These are phyloP conservation scores for Cyprinodon diabolis DNA, from an alignment of 2,797 vertebrate genomes.

Conservation along the genomic window DNA sequence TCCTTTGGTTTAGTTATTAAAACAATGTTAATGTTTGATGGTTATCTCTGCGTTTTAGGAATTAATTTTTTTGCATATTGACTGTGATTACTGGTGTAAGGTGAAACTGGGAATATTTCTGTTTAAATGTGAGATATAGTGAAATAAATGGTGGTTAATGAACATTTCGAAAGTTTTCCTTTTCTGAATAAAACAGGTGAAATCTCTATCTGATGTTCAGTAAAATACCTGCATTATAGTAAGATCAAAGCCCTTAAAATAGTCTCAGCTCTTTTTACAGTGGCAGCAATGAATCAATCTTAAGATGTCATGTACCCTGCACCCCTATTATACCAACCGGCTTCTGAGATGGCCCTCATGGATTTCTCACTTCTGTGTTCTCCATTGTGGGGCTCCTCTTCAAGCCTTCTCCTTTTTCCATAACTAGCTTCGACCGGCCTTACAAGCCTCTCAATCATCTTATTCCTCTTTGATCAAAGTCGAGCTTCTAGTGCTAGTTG, in stretches of 20 bases:
- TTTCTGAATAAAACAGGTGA: not conserved
- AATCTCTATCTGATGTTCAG: not conserved
- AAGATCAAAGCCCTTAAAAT: not conserved
- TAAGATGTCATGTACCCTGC: conserved; percentile 3
- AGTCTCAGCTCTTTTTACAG: not conserved
- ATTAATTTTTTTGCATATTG: no score
- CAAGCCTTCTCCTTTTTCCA: conserved; percentile 32
- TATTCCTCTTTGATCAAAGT: conserved; percentile 55
- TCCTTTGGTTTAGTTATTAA: no score
- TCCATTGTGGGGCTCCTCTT: conserved; percentile 11
- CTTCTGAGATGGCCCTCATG: not conserved
- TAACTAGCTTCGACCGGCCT: conserved; percentile 58
- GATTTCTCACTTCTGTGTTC: conserved; percentile 22
- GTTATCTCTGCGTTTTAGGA: no score
- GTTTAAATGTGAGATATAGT: no score
- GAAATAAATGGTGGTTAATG: not conserved
- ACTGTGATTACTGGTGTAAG: no score
- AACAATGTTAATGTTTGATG: no score
- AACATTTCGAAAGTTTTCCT: not conserved
- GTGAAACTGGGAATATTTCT: no score
- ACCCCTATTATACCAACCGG: not conserved
- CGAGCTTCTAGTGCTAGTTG: not conserved
- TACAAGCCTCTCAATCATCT: conserved; percentile 58
- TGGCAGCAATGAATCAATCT: not conserved
- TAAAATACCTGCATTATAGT: not conserved